A percentile compares a stretch with the other conserved stretches of the same genome.
Evolutionary conservation across 2,888 invertebrate species (phyloP).

Genomic region (Platycheirus rosarum): DNA sequence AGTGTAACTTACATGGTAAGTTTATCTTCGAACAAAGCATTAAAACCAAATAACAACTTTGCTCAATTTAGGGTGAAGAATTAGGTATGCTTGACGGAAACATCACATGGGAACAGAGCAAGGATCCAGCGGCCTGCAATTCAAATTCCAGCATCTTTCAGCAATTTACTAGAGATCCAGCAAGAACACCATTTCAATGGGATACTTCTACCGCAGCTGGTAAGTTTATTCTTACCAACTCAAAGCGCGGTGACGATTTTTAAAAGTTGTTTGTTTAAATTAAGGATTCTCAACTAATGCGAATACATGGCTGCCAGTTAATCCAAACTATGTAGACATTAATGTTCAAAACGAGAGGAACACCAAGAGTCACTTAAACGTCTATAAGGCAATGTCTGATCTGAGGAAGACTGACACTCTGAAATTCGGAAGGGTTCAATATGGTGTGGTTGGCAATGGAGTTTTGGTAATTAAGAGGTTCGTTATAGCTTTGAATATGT

Average conservation of each 20-base stretch:
- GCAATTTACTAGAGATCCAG: slow-evolving; percentile 85
- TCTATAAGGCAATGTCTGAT: slow-evolving; percentile 84
- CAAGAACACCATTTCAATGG: slow-evolving; percentile 86
- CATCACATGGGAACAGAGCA: slow-evolving; percentile 84
- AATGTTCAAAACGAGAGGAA: slow-evolving; percentile 84
- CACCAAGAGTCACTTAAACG: slow-evolving; percentile 84
- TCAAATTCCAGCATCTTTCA: slow-evolving; percentile 84
- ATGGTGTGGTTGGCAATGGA: slow-evolving; percentile 50
- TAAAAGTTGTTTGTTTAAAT: too few species aligned
- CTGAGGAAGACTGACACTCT: slow-evolving; percentile 78
- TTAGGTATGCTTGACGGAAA: slow-evolving; percentile 79
- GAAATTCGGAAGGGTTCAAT: slow-evolving; percentile 77
- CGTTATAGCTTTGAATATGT: not conserved
- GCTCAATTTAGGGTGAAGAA: slow-evolving; percentile 80
- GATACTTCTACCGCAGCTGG: slow-evolving; percentile 79
- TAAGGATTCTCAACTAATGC: slow-evolving; percentile 79
- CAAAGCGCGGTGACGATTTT: too few species aligned
- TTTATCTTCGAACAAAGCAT: too few species aligned
- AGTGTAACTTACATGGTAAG: slow-evolving; percentile 85
- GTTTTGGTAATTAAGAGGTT: slow-evolving; percentile 79
- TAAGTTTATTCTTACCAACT: too few species aligned
- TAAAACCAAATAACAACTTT: not conserved
- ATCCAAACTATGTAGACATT: slow-evolving; percentile 84
- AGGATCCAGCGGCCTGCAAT: slow-evolving; percentile 83
- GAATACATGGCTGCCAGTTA: slow-evolving; percentile 81